Conservation (phyloP, 2,113 vertebrate genomes). For the Physeter macrocephalus region DNA sequence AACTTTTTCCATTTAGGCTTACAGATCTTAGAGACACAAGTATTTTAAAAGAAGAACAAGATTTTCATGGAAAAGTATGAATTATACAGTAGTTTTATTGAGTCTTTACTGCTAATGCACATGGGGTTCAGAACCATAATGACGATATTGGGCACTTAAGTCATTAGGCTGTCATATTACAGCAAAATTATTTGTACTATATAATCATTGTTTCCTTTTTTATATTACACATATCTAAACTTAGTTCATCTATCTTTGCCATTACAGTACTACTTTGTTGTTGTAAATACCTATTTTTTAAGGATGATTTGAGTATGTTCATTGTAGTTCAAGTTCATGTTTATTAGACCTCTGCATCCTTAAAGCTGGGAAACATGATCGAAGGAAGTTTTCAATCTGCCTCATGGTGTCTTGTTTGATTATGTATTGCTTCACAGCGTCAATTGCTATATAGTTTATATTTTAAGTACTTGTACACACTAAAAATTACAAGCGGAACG, state of each 20-base stretch:
- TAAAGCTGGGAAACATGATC: constrained; percentile 24
- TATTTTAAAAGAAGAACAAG: constrained; percentile 63
- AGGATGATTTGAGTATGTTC: constrained; percentile 38
- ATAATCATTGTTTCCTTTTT: constrained; percentile 77
- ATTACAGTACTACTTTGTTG: constrained; percentile 59
- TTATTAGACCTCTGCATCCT: constrained; percentile 54
- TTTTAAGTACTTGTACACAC: constrained; percentile 10
- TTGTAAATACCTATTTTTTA: constrained; percentile 72
- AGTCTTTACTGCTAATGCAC: constrained; percentile 80
- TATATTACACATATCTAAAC: constrained; percentile 77
- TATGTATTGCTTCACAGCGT: background rate
- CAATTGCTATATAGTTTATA: constrained; percentile 28
- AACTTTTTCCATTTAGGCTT: constrained; percentile 70
- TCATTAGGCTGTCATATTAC: constrained; percentile 84
- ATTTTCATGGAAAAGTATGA: constrained; percentile 75
- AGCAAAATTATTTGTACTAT: constrained; percentile 81
- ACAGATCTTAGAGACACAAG: constrained; percentile 19
- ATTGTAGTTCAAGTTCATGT: constrained; percentile 57
- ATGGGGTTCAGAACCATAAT: constrained; percentile 81
- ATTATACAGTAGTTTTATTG: constrained; percentile 80
- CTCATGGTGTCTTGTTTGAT: background rate
- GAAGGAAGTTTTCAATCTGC: background rate
- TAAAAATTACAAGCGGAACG: background rate
- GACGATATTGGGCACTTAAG: constrained; percentile 81
- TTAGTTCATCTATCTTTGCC: constrained; percentile 73